phyloP scores from a whole-genome alignment of 1,140 invertebrate genomes.

The Macrocentrus cingulum region DNA sequence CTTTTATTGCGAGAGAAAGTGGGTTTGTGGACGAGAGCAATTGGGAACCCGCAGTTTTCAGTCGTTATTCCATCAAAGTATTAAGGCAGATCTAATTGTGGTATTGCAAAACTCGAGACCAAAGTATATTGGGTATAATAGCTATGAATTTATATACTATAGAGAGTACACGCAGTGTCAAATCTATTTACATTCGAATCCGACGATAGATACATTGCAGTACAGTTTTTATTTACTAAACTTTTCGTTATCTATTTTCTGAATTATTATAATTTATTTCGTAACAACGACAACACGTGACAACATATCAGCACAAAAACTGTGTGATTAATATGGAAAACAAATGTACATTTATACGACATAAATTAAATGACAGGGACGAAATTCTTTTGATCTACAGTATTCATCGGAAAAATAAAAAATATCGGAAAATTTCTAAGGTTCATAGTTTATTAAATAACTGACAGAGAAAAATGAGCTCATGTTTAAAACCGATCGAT shows the following conservation, averaged over 20 bases:
- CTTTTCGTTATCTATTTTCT: conserved; percentile 23
- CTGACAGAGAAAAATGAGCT: too few species aligned
- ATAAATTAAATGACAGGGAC: too few species aligned
- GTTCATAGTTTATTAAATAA: too few species aligned
- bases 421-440: too few species aligned
- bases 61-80: conserved; percentile 30
- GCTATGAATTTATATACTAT: conserved; percentile 24
- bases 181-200: conserved; percentile 34
- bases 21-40: too few species aligned
- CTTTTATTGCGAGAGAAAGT: too few species aligned
- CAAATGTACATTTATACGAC: too few species aligned
- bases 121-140: conserved; percentile 30
- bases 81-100: conserved; percentile 16
- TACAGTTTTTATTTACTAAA: conserved; percentile 20
- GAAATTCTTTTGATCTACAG: too few species aligned
- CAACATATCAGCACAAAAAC: not conserved
- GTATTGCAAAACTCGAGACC: conserved; percentile 23
- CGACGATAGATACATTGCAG: conserved; percentile 1
- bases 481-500: too few species aligned
- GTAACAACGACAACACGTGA: not conserved
- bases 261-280: not conserved
- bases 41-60: conserved; percentile 9
- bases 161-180: conserved; percentile 30
- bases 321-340: too few species aligned
- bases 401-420: too few species aligned